Percentiles rank a stretch among this genome's conserved stretches.
These are phyloP conservation scores for Saturnia japonica DNA, from an alignment of 2,888 invertebrate genomes.

Conservation along the genomic window DNA sequence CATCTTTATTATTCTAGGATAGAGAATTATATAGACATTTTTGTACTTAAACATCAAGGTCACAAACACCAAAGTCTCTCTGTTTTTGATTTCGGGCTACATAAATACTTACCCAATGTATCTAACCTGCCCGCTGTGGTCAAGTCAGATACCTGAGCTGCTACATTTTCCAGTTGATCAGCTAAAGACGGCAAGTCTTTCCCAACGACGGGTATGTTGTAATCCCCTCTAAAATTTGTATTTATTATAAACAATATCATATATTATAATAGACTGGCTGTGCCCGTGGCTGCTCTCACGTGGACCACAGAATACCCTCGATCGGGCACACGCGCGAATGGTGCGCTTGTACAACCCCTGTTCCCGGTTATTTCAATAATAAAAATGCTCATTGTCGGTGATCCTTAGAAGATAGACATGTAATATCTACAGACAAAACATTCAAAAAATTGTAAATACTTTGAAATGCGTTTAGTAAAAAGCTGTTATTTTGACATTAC, in stretches of 20 bases:
- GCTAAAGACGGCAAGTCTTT: constrained; percentile 84
- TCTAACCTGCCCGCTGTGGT: constrained; percentile 88
- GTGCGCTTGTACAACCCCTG: no score
- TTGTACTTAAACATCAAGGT: neutral
- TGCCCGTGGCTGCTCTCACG: no score
- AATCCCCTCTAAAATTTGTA: constrained; percentile 64
- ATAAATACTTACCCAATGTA: constrained; percentile 78
- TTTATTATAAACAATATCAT: neutral
- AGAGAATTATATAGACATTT: neutral
- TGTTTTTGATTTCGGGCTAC: neutral
- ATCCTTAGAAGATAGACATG: no score
- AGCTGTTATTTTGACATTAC: no score
- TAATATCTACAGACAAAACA: no score
- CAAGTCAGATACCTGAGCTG: constrained; percentile 86
- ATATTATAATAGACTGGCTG: no score
- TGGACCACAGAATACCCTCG: no score
- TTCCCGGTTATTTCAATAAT: no score
- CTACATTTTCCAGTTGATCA: constrained; percentile 85
- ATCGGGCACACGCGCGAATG: no score
- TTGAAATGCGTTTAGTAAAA: no score
- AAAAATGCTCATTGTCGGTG: no score
- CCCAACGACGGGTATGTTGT: constrained; percentile 83
- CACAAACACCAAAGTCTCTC: neutral
- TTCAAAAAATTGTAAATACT: no score
- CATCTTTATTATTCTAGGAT: neutral